Evolutionary conservation across 2,113 vertebrate species (phyloP).

Genomic region (Toxostoma redivivum): DNA sequence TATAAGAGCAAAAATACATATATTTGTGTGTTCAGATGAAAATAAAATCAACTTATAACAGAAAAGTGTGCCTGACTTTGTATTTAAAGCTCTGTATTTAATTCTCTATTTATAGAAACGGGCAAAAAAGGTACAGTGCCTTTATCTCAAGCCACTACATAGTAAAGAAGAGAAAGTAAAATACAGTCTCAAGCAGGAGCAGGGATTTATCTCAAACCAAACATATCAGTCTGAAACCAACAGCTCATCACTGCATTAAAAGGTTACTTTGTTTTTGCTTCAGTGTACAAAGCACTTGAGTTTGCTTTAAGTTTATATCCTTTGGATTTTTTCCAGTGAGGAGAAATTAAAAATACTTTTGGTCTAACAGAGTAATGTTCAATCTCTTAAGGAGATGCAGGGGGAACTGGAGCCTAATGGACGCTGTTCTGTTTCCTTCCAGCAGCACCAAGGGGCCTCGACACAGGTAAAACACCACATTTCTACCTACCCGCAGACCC

Average conservation of each 20-base stretch:
- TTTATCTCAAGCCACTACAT: background rate
- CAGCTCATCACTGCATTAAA: conserved; percentile 40
- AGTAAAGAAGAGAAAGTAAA: conserved; percentile 41
- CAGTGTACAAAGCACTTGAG: background rate
- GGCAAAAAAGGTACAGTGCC: background rate
- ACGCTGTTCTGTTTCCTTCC: background rate
- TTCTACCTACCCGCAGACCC: background rate
- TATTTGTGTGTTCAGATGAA: conserved; percentile 19
- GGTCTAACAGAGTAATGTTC: background rate
- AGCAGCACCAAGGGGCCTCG: background rate
- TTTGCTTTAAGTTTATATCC: background rate
- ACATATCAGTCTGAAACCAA: conserved; percentile 10
- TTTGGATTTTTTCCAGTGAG: background rate
- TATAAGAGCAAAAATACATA: background rate
- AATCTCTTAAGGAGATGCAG: background rate
- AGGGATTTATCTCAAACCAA: conserved; percentile 18
- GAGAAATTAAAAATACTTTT: conserved; percentile 10
- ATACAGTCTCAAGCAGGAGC: background rate
- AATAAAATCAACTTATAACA: conserved; percentile 38
- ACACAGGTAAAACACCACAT: background rate
- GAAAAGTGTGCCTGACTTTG: background rate
- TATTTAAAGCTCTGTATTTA: background rate
- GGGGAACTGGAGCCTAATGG: background rate
- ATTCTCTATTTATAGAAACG: conserved; percentile 28
- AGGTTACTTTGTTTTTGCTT: conserved; percentile 4